Evolutionary conservation across 2,113 vertebrate species (phyloP).

Genomic region (Lepidothrix coronata): DNA sequence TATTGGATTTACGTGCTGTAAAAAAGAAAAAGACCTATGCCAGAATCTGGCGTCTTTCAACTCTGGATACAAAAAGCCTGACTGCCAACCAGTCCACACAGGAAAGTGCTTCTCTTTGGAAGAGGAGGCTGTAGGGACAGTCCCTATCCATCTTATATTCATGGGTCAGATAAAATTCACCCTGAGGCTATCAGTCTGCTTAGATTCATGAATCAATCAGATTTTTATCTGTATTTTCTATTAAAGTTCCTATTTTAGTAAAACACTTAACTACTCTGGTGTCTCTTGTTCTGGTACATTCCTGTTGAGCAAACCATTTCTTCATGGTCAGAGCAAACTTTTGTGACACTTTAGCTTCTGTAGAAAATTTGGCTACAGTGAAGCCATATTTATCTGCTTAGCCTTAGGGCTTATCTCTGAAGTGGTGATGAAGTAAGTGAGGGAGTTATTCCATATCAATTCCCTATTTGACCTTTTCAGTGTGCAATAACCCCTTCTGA

Average conservation of each 20-base stretch:
- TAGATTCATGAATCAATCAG: neutral
- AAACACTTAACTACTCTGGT: neutral
- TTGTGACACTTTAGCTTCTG: neutral
- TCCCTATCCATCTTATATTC: neutral
- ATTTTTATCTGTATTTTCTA: neutral
- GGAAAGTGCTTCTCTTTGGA: neutral
- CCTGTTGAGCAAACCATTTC: neutral
- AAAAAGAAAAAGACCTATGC: neutral
- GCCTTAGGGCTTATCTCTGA: neutral
- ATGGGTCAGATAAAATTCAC: neutral
- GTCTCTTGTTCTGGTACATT: neutral
- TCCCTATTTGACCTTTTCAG: neutral
- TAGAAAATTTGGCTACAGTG: neutral
- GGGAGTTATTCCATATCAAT: neutral
- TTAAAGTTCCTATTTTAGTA: neutral
- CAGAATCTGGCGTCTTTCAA: neutral
- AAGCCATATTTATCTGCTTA: neutral
- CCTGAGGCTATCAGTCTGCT: neutral
- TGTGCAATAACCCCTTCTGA: neutral
- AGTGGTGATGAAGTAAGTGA: neutral
- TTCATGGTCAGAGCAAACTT: neutral
- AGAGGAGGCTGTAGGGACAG: neutral
- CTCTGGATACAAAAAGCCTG: neutral
- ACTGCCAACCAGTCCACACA: fast-evolving
- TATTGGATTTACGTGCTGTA: fast-evolving